These are phyloP conservation scores for Nerophis ophidion DNA, from an alignment of 2,113 vertebrate species.

Conservation along the genomic window DNA sequence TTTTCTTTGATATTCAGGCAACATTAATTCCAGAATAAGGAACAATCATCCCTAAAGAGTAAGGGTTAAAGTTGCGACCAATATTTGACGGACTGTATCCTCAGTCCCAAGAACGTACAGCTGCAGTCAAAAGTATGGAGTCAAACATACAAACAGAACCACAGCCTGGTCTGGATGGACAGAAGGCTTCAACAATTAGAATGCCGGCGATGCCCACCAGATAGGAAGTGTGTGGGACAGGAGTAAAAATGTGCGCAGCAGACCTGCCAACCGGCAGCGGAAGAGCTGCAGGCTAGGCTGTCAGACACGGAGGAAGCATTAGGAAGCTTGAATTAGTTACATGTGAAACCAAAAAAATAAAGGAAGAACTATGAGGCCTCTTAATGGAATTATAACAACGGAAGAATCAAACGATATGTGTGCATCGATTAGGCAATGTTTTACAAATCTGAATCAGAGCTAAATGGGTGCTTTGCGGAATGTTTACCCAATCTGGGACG, in stretches of 20 bases:
- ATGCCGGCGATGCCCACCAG: constrained; percentile 80
- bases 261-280: constrained; percentile 77
- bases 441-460: constrained; percentile 35
- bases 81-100: too few relatives aligned
- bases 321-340: constrained; percentile 54
- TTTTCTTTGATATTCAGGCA: too few relatives aligned
- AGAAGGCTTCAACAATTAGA: constrained; percentile 78
- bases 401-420: constrained; percentile 40
- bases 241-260: constrained; percentile 79
- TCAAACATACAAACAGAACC: constrained; percentile 65
- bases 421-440: too few relatives aligned
- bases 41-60: too few relatives aligned
- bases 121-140: constrained; percentile 40
- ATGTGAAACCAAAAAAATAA: constrained; percentile 29
- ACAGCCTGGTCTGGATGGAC: constrained; percentile 67
- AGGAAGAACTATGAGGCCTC: constrained; percentile 25
- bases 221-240: constrained; percentile 81
- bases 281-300: constrained; percentile 72
- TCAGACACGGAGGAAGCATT: constrained; percentile 64
- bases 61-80: too few relatives aligned
- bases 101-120: too few relatives aligned
- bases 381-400: constrained; percentile 47
- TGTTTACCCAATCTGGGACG: constrained; percentile 63
- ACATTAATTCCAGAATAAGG: too few relatives aligned
- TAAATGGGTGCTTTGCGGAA: constrained; percentile 50